Base-by-base conservation (phyloP, 1,140 invertebrate species). In the Drosophila fuyamai region DNA sequence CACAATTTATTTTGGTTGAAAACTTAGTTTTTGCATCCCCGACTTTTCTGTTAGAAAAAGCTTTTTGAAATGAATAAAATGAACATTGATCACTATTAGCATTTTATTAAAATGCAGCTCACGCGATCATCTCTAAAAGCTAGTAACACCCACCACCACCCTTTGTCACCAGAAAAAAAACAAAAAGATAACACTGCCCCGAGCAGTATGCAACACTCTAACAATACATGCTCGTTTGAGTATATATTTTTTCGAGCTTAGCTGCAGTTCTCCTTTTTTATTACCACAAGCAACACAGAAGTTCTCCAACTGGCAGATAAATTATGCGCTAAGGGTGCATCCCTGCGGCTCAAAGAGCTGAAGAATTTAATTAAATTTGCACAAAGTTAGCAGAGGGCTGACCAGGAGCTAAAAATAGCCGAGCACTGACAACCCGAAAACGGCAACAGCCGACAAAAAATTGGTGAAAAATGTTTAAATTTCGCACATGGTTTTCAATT, bases 341-440 rank as follows among this genome's bases (percentile, higher is more conserved):
- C 74, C 56, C 71, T 84, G 80, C 71, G 81, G 80, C 76, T 73
- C 67, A 76, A 86, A 88, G 76, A 72, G 76, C 76, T 76, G 41
- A 79, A 66, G 77, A 83, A 79, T 86, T 86, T 86, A 88, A 86
- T 88, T 86, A 88, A 86, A 83, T 88, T 83, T 76, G 51, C 40
- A 46, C 65, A 78, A 56, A 77, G 62, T 68, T 77, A 76, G 63
- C 29, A 75, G 41, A 23, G 12, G 41, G 38, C 29, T 38, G 10
- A 67, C 63, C 60, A 54, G 38, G 13, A 32, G 35, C 43, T 38
- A 35, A 13, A 44, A 63, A 53, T 23, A 40, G 36, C 23, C 23
- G 12, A 36, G 29, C 65, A 66, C 65, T 66, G 65, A 66, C 65
- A 68, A 53, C 38, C 32, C 9, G 38, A 38, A 51, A 51, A 29